Conservation (phyloP, 2,888 invertebrate genomes). For the Philopedon plagiatum region DNA sequence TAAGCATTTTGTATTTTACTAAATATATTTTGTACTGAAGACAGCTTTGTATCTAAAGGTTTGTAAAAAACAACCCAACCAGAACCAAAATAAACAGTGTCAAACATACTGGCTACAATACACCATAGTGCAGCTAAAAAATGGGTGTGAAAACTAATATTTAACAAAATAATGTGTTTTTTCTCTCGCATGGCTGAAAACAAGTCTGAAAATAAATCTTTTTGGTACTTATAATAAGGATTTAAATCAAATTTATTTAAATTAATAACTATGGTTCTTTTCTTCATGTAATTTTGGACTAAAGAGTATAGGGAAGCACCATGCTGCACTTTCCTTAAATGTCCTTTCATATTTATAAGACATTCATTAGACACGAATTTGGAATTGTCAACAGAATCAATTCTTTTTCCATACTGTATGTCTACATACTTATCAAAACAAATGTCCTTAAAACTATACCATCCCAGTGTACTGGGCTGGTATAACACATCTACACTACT, state of each 20-base stretch:
- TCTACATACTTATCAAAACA: constrained; percentile 67
- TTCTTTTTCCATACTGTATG: constrained; percentile 54
- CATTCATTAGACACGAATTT: constrained; percentile 69
- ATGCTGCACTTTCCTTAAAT: constrained; percentile 6
- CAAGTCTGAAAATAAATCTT: constrained; percentile 55
- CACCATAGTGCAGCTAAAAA: constrained; percentile 63
- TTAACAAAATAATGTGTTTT: constrained; percentile 60
- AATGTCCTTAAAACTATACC: constrained; percentile 34
- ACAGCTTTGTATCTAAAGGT: constrained; percentile 20
- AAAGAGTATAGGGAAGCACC: constrained; percentile 51
- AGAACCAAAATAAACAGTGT: constrained; percentile 56
- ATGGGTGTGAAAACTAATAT: constrained; percentile 63
- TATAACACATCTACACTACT: background rate
- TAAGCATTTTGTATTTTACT: constrained; percentile 47
- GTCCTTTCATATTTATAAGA: constrained; percentile 46
- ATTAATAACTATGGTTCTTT: constrained; percentile 54
- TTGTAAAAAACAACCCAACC: constrained; percentile 53
- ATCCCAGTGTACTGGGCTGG: background rate
- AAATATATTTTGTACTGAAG: constrained; percentile 45
- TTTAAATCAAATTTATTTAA: constrained; percentile 54
- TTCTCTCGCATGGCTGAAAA: constrained; percentile 42
- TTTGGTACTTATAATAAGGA: constrained; percentile 58
- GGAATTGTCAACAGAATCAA: constrained; percentile 73
- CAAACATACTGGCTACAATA: constrained; percentile 58
- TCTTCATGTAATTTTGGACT: constrained; percentile 41